A percentile compares a stretch with the other conserved stretches of the same genome.
These are phyloP conservation scores for Lysandra bellargus DNA, from an alignment of 2,888 invertebrate species.

Conservation along the genomic window DNA sequence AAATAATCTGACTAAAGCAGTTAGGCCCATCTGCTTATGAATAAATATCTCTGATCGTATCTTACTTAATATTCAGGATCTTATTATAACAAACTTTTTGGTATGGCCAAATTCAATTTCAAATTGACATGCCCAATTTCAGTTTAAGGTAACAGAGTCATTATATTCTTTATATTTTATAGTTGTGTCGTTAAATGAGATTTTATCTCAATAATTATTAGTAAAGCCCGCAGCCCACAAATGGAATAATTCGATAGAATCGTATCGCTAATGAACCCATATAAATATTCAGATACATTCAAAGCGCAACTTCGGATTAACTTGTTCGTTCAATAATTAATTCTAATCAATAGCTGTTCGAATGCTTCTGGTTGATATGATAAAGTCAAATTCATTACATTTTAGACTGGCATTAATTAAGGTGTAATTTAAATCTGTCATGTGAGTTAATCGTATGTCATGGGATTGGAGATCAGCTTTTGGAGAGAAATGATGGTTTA, in stretches of 20 bases:
- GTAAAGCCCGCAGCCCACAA: conserved; percentile 5
- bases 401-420: conserved; percentile 6
- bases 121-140: too few relatives aligned
- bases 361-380: conserved; percentile 23
- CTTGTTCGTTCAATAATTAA: conserved; percentile 31
- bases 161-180: too few relatives aligned
- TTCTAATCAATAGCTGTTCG: conserved; percentile 30
- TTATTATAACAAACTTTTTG: too few relatives aligned
- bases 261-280: conserved; percentile 28
- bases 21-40: too few relatives aligned
- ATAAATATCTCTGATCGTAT: too few relatives aligned
- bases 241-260: conserved; percentile 25
- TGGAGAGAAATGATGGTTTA: not conserved
- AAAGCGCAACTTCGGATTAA: conserved; percentile 29
- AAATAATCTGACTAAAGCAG: too few relatives aligned
- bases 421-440: not conserved
- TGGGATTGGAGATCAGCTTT: not conserved
- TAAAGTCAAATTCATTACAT: conserved; percentile 21
- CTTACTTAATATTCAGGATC: too few relatives aligned
- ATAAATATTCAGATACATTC: conserved; percentile 32
- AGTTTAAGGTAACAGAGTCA: too few relatives aligned
- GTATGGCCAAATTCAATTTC: too few relatives aligned
- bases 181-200: not conserved
- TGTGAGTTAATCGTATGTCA: not conserved
- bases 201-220: conserved; percentile 5